A percentile compares a stretch with the other conserved stretches of the same genome.
Conservation (phyloP, 2,888 invertebrate species). For the Eueremaeus valkanovi region DNA sequence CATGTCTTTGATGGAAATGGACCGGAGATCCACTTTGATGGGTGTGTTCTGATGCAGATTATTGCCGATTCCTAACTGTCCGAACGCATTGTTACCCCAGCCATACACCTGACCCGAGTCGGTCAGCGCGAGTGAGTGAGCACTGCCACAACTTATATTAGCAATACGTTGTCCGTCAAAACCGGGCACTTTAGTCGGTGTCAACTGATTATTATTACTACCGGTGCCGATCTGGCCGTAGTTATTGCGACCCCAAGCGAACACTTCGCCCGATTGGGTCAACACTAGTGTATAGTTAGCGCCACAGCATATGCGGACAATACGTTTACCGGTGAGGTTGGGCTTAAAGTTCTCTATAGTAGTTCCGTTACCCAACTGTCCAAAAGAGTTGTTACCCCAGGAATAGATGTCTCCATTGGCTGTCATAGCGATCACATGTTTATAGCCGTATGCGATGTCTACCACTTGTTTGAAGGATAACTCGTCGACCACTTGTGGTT, state of each 20-base stretch:
- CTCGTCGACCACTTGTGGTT: conserved; percentile 33
- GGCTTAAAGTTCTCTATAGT: conserved; percentile 32
- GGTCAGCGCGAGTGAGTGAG: conserved; percentile 36
- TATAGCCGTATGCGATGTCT: conserved; percentile 26
- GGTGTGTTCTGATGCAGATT: conserved; percentile 34
- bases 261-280: conserved; percentile 38
- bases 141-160: conserved; percentile 26
- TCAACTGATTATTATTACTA: conserved; percentile 34
- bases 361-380: conserved; percentile 39
- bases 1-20: conserved; percentile 9
- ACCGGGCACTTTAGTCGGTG: conserved; percentile 27
- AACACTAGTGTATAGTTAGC: conserved; percentile 36
- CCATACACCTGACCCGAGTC: conserved; percentile 30
- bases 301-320: conserved; percentile 32
- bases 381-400: conserved; percentile 39
- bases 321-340: conserved; percentile 31
- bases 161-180: conserved; percentile 16
- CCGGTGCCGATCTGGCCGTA: conserved; percentile 40
- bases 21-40: conserved; percentile 1
- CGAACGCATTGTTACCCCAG: conserved; percentile 38
- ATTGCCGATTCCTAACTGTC: conserved; percentile 37
- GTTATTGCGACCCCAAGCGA: conserved; percentile 39
- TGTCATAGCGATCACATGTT: conserved; percentile 37
- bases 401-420: conserved; percentile 28
- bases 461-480: conserved; percentile 25